Evolutionary conservation across 53 echinoderm and acorn worm species (phyloP).

Genomic region (Luidia sarsii): DNA sequence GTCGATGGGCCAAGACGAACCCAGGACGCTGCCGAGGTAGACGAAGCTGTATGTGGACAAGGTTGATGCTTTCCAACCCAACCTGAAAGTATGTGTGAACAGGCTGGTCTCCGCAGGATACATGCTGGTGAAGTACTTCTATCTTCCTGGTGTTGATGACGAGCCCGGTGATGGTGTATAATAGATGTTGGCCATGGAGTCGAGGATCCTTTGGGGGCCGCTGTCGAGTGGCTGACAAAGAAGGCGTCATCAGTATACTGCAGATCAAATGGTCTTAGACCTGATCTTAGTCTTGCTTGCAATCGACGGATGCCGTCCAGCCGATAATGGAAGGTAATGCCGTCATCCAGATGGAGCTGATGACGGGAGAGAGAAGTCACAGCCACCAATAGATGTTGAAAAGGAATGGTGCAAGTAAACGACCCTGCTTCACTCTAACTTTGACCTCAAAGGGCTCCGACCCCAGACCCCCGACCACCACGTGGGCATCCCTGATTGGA

Average conservation of each 20-base stretch:
- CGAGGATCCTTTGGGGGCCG: neutral
- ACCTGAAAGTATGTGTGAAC: too few relatives aligned
- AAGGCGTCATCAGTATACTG: too few relatives aligned
- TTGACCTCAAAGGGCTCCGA: neutral
- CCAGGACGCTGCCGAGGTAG: neutral
- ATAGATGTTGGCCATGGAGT: neutral
- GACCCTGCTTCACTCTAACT: neutral
- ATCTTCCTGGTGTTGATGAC: neutral
- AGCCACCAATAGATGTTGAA: neutral
- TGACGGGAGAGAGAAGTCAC: neutral
- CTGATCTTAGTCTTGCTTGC: neutral
- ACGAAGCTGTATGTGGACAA: neutral
- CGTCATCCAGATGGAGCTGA: conserved; percentile 1
- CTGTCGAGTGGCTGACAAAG: too few relatives aligned
- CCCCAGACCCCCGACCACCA: neutral
- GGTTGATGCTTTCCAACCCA: too few relatives aligned
- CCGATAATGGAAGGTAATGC: neutral
- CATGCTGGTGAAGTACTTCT: neutral
- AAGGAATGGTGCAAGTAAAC: neutral
- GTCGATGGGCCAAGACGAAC: neutral
- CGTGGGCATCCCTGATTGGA: neutral
- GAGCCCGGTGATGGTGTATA: neutral
- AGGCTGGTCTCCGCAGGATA: neutral
- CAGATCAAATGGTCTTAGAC: conserved; percentile 1
- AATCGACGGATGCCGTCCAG: neutral